Evolutionary conservation across 2,888 invertebrate genomes (phyloP), one percentile per base, ranked within the genome.

Genomic region (Chrysina gloriosa): DNA sequence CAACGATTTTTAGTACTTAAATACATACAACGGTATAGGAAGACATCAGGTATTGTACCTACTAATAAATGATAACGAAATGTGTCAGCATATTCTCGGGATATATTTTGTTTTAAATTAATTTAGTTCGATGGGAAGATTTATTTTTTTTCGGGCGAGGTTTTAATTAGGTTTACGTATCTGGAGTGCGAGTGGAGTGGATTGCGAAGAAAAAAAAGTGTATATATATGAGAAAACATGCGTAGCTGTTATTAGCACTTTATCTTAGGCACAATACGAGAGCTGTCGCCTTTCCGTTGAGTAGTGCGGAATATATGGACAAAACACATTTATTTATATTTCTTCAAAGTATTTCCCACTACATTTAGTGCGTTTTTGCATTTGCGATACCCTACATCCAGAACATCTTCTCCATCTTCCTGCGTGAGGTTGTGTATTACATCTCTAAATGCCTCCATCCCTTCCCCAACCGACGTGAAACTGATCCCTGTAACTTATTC

Each of bases 31-130:
- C 7, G 9, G 7, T 45, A 7, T 14, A 36, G 2, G 36, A 2
- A 7, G 2, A 7, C n/a, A n/a, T 2, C 4, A 39, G 6, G 21
- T 19, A 9, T 19, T 16, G 19, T n/a, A 16, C 16, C 9, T 21
- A 45, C 19, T 48, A 36, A 48, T 52, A 39, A 50, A 64, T 64
- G 64, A 52, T 50, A 36, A 48, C 27, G 36, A 64, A 64, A 58
- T 66, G 66, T 66, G 66, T 66, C 66, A 66, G 66, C 66, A 42
- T 34, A 58, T 66, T 58, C 54, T 66, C 47, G 47, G 27, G 19
- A n/a, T 7, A 39, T 27, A 34, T 64, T 64, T 64, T 50, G 2
- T 11, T 29, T 63, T 45, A 31, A 63, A 63, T 47, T 63, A 29
- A 63, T 47, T 39, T 29, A n/a, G n/a, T 56, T 19, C 21, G 29